Percentiles rank a stretch among this genome's conserved stretches.
Evolutionary conservation across 2,113 vertebrate species (phyloP).

Genomic region (Lethenteron reissneri): DNA sequence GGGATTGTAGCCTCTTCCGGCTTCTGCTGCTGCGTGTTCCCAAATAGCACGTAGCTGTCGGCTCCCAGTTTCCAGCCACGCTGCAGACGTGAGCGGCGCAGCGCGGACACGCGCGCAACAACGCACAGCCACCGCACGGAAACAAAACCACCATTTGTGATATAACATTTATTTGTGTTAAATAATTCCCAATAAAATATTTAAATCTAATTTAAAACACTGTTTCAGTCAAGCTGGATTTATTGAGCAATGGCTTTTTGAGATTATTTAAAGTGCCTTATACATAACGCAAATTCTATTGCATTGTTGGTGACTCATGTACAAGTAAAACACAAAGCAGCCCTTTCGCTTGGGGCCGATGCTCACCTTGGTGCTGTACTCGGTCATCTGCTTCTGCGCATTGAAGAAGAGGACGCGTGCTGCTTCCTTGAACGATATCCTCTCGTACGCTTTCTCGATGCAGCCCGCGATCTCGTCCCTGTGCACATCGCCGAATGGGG

Average conservation of each 20-base stretch:
- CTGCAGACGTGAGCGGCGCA: conserved; percentile 19
- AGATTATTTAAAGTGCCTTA: too few species aligned
- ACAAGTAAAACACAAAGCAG: neutral
- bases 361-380: conserved; percentile 66
- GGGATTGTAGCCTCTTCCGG: conserved; percentile 64
- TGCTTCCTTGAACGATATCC: conserved; percentile 60
- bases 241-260: too few species aligned
- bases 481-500: neutral
- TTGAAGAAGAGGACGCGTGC: conserved; percentile 64
- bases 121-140: neutral
- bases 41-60: conserved; percentile 55
- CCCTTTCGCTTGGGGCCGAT: neutral
- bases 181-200: neutral
- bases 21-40: conserved; percentile 56
- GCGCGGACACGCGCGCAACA: too few species aligned
- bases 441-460: conserved; percentile 74
- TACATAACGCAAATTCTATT: too few species aligned
- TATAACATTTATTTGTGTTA: neutral
- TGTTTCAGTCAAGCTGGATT: too few species aligned
- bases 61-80: conserved; percentile 52
- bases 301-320: too few species aligned
- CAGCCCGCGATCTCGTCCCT: conserved; percentile 76
- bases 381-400: conserved; percentile 66
- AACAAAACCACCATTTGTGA: neutral
- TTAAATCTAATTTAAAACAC: too few species aligned